A percentile compares a stretch with the other conserved stretches of the same genome.
Conservation (phyloP, 2,797 vertebrate species). For the Paramormyrops hopkinsi region DNA sequence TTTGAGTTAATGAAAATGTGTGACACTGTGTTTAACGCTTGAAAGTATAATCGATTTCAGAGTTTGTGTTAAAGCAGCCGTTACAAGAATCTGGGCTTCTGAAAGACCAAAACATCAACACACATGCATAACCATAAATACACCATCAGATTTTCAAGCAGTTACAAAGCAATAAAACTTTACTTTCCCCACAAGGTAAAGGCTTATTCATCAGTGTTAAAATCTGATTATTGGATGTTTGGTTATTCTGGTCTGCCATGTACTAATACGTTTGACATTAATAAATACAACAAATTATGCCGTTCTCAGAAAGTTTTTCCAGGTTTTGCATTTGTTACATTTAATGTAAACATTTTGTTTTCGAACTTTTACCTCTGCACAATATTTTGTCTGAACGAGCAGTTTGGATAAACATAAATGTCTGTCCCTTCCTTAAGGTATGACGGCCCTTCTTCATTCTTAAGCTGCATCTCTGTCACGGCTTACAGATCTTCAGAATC, state of each 20-base stretch:
- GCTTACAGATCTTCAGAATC: background rate
- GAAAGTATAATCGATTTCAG: background rate
- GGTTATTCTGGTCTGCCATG: background rate
- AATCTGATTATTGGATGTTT: background rate
- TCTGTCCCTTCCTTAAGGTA: background rate
- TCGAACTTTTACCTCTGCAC: background rate
- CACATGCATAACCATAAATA: background rate
- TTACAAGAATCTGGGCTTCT: background rate
- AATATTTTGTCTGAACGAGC: background rate
- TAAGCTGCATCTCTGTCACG: background rate
- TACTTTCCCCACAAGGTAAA: background rate
- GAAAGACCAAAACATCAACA: background rate
- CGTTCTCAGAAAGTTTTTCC: background rate
- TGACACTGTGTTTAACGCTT: background rate
- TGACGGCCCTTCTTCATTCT: background rate
- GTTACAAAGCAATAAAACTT: background rate
- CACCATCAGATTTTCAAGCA: background rate
- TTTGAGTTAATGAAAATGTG: background rate
- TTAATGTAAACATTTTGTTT: background rate
- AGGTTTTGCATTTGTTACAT: background rate
- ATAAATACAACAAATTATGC: background rate
- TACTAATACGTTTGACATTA: background rate
- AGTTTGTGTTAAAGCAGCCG: background rate
- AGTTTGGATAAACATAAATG: background rate
- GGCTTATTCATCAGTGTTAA: background rate